Evolutionary conservation across 2,888 invertebrate species (phyloP).

Genomic region (Noctua janthe): DNA sequence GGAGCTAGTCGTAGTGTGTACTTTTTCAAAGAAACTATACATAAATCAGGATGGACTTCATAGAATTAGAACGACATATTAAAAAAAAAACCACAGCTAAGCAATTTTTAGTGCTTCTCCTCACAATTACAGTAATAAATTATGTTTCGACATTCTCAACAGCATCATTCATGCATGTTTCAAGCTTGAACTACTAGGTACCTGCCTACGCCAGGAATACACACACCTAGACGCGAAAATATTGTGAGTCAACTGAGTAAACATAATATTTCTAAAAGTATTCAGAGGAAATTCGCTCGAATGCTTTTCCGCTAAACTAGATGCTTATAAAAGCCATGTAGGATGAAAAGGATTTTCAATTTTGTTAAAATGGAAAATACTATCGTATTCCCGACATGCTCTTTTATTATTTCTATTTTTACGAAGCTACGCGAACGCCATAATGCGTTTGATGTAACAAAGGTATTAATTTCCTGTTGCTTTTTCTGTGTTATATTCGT

Average conservation of each 20-base stretch:
- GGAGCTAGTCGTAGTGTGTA: not conserved
- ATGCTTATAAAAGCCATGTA: conserved; percentile 18
- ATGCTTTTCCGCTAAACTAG: conserved; percentile 10
- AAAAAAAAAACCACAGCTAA: too few relatives aligned
- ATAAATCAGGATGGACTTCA: too few relatives aligned
- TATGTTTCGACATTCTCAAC: not conserved
- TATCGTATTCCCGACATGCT: not conserved
- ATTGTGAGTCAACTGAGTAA: conserved; percentile 13
- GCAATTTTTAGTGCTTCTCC: not conserved
- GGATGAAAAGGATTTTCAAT: conserved; percentile 11
- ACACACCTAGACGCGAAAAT: conserved; percentile 7
- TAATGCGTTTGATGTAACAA: not conserved
- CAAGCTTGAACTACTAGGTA: not conserved
- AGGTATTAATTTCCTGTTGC: not conserved
- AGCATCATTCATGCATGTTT: not conserved
- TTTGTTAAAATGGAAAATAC: conserved; percentile 33
- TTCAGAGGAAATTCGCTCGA: conserved; percentile 4
- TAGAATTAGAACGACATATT: not conserved
- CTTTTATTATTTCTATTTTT: conserved; percentile 3
- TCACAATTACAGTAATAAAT: conserved; percentile 6
- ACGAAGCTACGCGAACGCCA: not conserved
- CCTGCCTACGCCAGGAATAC: not conserved
- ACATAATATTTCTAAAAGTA: conserved; percentile 15
- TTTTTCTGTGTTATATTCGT: not conserved
- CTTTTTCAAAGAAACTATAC: not conserved